These are phyloP conservation scores for Elachura formosa DNA, from an alignment of 2,113 vertebrate genomes.

Conservation along the genomic window DNA sequence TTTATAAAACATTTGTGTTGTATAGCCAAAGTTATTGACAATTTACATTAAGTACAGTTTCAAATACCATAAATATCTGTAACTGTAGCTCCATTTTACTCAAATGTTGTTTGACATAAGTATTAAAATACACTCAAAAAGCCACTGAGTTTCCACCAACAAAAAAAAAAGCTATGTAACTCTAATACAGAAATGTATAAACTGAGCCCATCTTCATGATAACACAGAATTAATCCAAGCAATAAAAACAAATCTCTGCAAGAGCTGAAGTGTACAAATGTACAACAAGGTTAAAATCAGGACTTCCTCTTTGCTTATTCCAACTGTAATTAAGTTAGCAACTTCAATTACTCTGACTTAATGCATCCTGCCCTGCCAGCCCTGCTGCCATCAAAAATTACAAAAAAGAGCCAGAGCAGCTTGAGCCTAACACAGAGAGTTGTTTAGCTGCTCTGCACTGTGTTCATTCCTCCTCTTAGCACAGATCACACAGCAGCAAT, in stretches of 20 bases:
- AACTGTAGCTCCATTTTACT: not conserved
- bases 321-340: conserved; percentile 26
- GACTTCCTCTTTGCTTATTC: conserved; percentile 46
- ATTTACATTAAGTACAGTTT: not conserved
- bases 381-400: not conserved
- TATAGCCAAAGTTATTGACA: not conserved
- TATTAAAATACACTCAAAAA: not conserved
- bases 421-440: not conserved
- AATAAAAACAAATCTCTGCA: not conserved
- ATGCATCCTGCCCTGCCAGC: conserved; percentile 19
- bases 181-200: not conserved
- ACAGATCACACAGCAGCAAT: not conserved
- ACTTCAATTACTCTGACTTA: conserved; percentile 25
- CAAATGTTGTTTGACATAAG: not conserved
- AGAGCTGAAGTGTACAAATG: conserved; percentile 2
- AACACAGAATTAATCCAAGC: not conserved
- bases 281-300: conserved; percentile 25
- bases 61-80: not conserved
- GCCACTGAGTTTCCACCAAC: not conserved
- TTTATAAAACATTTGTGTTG: not conserved
- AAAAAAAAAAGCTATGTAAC: not conserved
- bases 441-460: not conserved
- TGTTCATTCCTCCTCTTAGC: not conserved
- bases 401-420: not conserved
- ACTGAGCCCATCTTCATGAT: not conserved